Percentiles rank a stretch among this genome's conserved stretches.
Evolutionary conservation across 2,888 invertebrate species (phyloP).

Genomic region (Rhingia campestris): DNA sequence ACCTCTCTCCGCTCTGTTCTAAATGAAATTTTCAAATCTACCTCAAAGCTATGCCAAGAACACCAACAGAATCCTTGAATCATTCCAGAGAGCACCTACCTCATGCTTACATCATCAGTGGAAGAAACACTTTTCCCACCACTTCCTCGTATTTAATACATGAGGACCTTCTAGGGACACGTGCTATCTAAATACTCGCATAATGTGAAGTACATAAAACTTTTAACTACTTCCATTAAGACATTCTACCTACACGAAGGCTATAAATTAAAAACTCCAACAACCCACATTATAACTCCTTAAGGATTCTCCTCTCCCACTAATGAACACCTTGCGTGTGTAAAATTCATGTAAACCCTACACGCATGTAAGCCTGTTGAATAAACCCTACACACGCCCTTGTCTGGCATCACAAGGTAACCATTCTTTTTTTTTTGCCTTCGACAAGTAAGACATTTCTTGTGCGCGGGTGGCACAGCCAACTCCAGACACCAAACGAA

Average conservation of each 20-base stretch:
- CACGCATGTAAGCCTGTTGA: conserved; percentile 63
- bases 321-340: conserved; percentile 50
- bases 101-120: too few relatives aligned
- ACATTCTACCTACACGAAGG: background rate
- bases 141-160: too few relatives aligned
- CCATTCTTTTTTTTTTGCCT: background rate
- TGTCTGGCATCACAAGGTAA: conserved; percentile 5
- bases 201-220: background rate
- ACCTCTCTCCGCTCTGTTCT: too few relatives aligned
- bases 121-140: too few relatives aligned
- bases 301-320: background rate
- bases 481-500: conserved; percentile 2
- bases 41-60: too few relatives aligned
- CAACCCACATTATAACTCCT: background rate
- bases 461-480: background rate
- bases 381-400: conserved; percentile 26
- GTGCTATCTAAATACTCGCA: background rate
- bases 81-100: too few relatives aligned
- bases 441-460: background rate
- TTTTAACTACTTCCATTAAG: background rate
- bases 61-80: too few relatives aligned
- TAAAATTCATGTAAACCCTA: conserved; percentile 32
- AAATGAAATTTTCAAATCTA: too few relatives aligned
- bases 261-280: background rate
- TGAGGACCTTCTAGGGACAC: background rate